Percentiles rank a stretch among this genome's conserved stretches.
phyloP scores from a whole-genome alignment of 2,113 vertebrate genomes.

The Galbula dea region DNA sequence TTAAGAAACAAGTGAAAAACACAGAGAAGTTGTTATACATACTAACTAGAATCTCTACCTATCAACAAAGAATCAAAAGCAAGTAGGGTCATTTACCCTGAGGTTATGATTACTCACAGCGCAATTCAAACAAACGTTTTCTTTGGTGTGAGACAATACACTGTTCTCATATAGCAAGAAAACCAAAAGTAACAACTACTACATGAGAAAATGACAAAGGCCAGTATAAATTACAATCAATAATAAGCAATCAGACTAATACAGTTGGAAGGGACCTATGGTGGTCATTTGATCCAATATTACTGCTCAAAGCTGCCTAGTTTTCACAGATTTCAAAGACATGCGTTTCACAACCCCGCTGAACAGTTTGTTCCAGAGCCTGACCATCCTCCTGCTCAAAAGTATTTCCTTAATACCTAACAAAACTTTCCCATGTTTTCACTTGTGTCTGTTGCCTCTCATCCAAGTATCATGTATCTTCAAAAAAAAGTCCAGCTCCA shows the following conservation, averaged over 20 bases:
- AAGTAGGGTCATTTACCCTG: background rate
- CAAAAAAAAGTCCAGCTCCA: background rate
- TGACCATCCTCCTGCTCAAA: accelerated
- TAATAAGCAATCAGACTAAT: background rate
- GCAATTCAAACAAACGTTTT: background rate
- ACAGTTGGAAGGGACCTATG: background rate
- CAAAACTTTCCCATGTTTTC: background rate
- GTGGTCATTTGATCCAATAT: background rate
- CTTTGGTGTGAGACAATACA: background rate
- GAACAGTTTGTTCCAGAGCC: background rate
- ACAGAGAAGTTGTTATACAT: background rate
- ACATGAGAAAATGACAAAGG: background rate
- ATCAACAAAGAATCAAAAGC: background rate
- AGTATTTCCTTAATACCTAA: background rate
- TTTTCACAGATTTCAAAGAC: background rate
- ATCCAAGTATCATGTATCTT: background rate
- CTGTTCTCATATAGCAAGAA: background rate
- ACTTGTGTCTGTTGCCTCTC: background rate
- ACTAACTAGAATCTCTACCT: background rate
- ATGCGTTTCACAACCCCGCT: background rate
- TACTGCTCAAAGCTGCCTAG: background rate
- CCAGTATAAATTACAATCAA: background rate
- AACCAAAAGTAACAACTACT: background rate
- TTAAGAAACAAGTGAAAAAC: background rate
- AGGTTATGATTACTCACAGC: background rate